Evolutionary conservation across 2,888 invertebrate genomes (phyloP), one percentile per base, ranked within the genome.

Genomic region (Sthenelais limicola): DNA sequence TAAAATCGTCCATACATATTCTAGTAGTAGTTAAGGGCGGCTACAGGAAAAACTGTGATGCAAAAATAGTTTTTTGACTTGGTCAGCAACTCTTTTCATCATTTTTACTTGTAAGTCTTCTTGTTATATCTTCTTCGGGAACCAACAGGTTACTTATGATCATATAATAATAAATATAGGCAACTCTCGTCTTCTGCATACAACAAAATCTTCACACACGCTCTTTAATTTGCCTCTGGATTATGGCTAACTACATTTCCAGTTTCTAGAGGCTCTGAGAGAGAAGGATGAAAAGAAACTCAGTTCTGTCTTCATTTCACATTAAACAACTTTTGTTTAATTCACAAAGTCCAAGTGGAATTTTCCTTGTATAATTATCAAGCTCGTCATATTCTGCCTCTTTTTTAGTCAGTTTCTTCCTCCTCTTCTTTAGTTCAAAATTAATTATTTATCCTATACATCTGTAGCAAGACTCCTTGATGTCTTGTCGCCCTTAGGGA

Each of bases 91-190:
- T 62, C 38, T 35, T 43, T 38, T 21, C 62, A 62, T 9, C 62
- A 62, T 62, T 12, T 7, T 62, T 38, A 21, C 38, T 43, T 62
- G 62, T 62, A 62, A 62, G 62, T 62, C 62, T 62, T 62, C 7
- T 24, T 24, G 38, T 26, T 9, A 28, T n/a, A n/a, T n/a, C n/a
- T n/a, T n/a, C n/a, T n/a, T 62, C 62, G 38, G 62, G 43, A 62
- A 62, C 62, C 62, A 62, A 62, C 62, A 24, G 38, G 62, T 62
- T 38, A n/a, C n/a, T n/a, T n/a, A n/a, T n/a, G n/a, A n/a, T n/a
- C n/a, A n/a, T n/a, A 43, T 43, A 18, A 43, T 43, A 43, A 62
- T 62, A 62, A 62, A 62, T 62, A 62, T 62, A 62, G 62, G 62
- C 38, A 62, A 62, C 35, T 38, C 62, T 62, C 38, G n/a, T n/a